Evolutionary conservation across 2,113 vertebrate genomes (phyloP).

Genomic region (Mola mola): DNA sequence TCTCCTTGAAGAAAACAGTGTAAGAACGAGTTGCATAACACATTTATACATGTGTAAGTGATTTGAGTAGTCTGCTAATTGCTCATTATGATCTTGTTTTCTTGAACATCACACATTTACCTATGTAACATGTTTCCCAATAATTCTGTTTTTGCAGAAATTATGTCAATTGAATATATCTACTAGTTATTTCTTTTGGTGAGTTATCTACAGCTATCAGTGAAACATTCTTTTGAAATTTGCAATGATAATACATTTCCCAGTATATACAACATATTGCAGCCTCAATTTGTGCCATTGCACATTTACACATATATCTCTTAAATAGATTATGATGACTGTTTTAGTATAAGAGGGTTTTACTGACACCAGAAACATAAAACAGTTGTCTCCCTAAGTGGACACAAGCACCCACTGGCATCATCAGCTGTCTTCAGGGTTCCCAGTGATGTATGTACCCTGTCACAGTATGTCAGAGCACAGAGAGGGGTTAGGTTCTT

Average conservation of each 20-base stretch:
- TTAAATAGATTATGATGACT: neutral
- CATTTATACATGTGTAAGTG: neutral
- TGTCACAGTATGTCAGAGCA: slow-evolving; percentile 58
- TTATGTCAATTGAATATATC: neutral
- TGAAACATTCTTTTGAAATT: slow-evolving; percentile 38
- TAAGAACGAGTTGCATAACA: neutral
- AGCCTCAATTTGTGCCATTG: slow-evolving; percentile 39
- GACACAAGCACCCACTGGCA: slow-evolving; percentile 1
- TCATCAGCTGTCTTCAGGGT: slow-evolving; percentile 16
- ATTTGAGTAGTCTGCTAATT: neutral
- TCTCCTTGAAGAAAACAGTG: slow-evolving; percentile 2
- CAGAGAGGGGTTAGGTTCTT: slow-evolving; percentile 55
- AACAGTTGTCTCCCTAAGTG: slow-evolving; percentile 29
- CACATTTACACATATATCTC: neutral
- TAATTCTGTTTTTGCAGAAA: slow-evolving; percentile 15
- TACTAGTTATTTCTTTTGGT: too few relatives aligned
- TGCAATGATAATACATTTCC: neutral
- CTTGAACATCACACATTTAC: neutral
- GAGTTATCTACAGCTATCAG: neutral
- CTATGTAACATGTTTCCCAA: neutral
- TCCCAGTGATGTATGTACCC: neutral
- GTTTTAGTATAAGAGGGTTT: slow-evolving; percentile 1
- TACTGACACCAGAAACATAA: slow-evolving; percentile 24
- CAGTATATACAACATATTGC: slow-evolving; percentile 42
- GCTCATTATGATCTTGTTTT: slow-evolving; percentile 6